phyloP scores from a whole-genome alignment of 2,113 vertebrate species.

The Todiramphus chloris region DNA sequence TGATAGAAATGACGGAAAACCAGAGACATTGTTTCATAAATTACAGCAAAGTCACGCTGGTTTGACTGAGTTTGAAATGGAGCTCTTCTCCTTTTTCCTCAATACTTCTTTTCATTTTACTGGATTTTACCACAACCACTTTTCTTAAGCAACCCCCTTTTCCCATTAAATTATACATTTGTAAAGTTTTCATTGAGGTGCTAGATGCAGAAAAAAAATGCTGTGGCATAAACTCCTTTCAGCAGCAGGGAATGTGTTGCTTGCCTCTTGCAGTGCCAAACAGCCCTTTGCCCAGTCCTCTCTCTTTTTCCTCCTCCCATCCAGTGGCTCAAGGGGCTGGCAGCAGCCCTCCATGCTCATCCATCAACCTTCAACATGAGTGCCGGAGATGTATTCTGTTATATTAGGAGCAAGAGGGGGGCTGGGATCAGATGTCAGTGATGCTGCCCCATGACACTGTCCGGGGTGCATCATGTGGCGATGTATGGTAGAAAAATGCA shows the following conservation, averaged over 20 bases:
- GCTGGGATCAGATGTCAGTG: not conserved
- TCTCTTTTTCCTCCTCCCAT: not conserved
- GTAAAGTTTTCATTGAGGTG: not conserved
- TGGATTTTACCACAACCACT: not conserved
- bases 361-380: not conserved
- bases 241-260: not conserved
- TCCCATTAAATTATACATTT: not conserved
- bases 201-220: not conserved
- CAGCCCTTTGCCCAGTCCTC: not conserved
- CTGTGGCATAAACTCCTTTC: not conserved
- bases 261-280: not conserved
- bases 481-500: not conserved
- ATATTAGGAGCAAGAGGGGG: not conserved
- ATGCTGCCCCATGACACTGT: accelerated
- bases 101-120: not conserved
- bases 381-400: not conserved
- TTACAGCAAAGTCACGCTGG: not conserved
- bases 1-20: not conserved
- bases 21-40: not conserved
- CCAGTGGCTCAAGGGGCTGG: not conserved
- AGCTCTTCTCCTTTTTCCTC: not conserved
- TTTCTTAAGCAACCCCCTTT: not conserved
- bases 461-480: accelerated
- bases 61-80: not conserved
- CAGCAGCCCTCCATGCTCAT: not conserved